Evolutionary conservation across 2,888 invertebrate species (phyloP).

Genomic region (Drosophila vallismaia): DNA sequence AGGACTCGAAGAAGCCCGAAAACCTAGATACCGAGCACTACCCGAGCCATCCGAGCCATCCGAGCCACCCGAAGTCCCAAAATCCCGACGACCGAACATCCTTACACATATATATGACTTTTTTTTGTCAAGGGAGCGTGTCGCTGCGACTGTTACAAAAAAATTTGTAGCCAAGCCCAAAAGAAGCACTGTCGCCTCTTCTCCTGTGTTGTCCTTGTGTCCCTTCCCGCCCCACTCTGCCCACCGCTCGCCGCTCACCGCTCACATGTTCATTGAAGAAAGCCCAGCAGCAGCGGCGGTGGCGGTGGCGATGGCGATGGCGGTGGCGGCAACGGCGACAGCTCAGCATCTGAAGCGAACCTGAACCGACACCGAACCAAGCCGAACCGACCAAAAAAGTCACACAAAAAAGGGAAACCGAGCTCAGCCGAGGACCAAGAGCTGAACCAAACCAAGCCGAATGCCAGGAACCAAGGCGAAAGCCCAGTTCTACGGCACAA

Average conservation of each 20-base stretch:
- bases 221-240: constrained; percentile 20
- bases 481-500: constrained; percentile 11
- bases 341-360: constrained; percentile 31
- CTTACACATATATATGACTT: background rate
- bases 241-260: constrained; percentile 7
- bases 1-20: constrained; percentile 27
- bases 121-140: constrained; percentile 2
- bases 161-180: constrained; percentile 44
- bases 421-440: background rate
- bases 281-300: constrained; percentile 25
- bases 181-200: constrained; percentile 34
- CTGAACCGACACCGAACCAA: constrained; percentile 25
- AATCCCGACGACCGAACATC: background rate
- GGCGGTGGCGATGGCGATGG: background rate
- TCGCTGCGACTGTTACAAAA: constrained; percentile 40
- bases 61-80: background rate
- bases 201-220: constrained; percentile 11
- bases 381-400: background rate
- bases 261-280: constrained; percentile 48
- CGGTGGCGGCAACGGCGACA: constrained; percentile 13
- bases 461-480: constrained; percentile 11
- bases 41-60: background rate
- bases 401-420: constrained; percentile 1
- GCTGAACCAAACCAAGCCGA: constrained; percentile 13
- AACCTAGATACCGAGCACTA: constrained; percentile 14